Evolutionary conservation across 2,113 vertebrate species (phyloP).

Genomic region (Oostethus manadensis): DNA sequence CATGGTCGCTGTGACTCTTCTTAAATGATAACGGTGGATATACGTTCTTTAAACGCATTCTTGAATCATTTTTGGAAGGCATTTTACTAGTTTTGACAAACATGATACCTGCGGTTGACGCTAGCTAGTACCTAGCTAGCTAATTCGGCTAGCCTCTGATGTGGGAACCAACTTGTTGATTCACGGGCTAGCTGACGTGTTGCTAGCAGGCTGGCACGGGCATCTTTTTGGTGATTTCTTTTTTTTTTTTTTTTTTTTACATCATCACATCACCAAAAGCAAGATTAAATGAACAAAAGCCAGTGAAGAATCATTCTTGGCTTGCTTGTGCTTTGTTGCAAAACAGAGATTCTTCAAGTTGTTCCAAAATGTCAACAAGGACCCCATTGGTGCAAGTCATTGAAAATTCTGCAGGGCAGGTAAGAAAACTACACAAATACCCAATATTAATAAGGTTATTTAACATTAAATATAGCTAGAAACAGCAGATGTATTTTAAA

Average conservation of each 20-base stretch:
- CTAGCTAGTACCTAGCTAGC: slow-evolving; percentile 62
- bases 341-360: slow-evolving; percentile 26
- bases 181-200: slow-evolving; percentile 56
- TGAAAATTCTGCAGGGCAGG: slow-evolving; percentile 72
- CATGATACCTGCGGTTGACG: slow-evolving; percentile 54
- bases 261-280: slow-evolving; percentile 10
- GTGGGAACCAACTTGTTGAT: slow-evolving; percentile 77
- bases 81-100: slow-evolving; percentile 34
- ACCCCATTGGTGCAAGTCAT: slow-evolving; percentile 72
- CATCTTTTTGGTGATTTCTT: slow-evolving; percentile 29
- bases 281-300: slow-evolving; percentile 63
- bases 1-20: not conserved
- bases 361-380: slow-evolving; percentile 72
- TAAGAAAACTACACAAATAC: slow-evolving; percentile 46
- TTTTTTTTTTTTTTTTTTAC: too few species aligned
- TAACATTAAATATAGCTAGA: too few species aligned
- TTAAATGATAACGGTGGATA: not conserved
- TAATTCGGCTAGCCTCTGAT: slow-evolving; percentile 58
- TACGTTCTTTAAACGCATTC: too few species aligned
- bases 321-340: slow-evolving; percentile 31
- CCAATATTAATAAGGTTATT: not conserved
- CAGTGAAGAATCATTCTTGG: slow-evolving; percentile 43
- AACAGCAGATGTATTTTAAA: too few species aligned
- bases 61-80: slow-evolving; percentile 10
- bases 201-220: slow-evolving; percentile 61